Base-by-base conservation (phyloP, 2,113 vertebrate genomes). In the Piaya cayana region DNA sequence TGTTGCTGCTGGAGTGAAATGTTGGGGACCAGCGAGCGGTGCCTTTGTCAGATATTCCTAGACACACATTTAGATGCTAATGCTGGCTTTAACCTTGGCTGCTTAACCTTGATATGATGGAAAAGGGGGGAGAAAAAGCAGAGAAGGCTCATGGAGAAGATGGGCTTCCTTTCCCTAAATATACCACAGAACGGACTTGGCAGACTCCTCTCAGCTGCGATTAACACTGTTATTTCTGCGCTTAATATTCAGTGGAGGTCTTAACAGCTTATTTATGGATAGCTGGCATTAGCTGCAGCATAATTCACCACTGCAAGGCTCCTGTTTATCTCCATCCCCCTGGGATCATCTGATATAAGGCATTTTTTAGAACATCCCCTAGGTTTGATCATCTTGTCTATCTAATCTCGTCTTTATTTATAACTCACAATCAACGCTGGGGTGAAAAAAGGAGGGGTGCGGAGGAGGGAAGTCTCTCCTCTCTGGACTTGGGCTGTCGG, bases 91-190 rank as follows among this genome's bases (percentile, higher is more conserved):
- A 79, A 92, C 96, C 94, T 96, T 95, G 94, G 25, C 86, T 45
- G 85, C 76, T 93, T 93, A 90, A 96, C 96, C 96, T 97, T 69
- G 87, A 53, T 53, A 55, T 6, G 63, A 76, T 76, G 52, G 82
- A 36, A 64, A 62, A 17, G 27, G 36, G 8, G 9, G 9, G 22
- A 9, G 14, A 18, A 84, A 88, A 82, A 65, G 42, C 19, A 2
- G 16, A 30, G 19, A n/a, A 30, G 27, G 32, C 37, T 32, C 11
- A 2, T 1, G 68, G 55, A 64, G 78, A 85, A 87, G 58, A 64
- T 15, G 68, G 55, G 63, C 80, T 50, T 69, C 75, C 22, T 82
- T 34, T 93, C 25, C 71, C 62, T 77, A 65, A 74, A 80, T 92
- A 60, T 60, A 64, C 55, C 34, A 14, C 55, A 6, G 47, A 64